A percentile compares a stretch with the other conserved stretches of the same genome.
Conservation (phyloP, 2,797 vertebrate species). For the Acestrorhynchus altus region DNA sequence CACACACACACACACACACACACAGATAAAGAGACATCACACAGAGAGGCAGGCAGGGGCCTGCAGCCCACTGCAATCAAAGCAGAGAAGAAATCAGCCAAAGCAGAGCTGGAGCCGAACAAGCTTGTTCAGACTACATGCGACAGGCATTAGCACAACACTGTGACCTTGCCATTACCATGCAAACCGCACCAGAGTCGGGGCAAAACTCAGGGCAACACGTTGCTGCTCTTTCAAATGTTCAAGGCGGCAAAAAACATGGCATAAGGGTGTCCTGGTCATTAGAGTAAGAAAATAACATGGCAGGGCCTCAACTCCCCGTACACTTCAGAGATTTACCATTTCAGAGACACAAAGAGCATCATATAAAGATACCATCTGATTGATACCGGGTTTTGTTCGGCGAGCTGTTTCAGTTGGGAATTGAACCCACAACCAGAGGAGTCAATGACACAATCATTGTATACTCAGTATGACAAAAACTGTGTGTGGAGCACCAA, state of each 20-base stretch:
- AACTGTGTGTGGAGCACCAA: too few relatives aligned
- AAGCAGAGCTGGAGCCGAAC: constrained; percentile 33
- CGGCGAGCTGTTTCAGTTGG: too few relatives aligned
- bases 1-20: constrained; percentile 20
- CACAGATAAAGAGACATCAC: constrained; percentile 51
- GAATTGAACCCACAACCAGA: too few relatives aligned
- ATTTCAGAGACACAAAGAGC: too few relatives aligned
- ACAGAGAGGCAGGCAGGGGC: constrained; percentile 51
- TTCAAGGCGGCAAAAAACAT: neutral
- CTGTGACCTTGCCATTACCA: constrained; percentile 42
- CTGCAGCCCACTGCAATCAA: constrained; percentile 56
- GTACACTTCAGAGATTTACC: too few relatives aligned
- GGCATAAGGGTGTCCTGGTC: too few relatives aligned
- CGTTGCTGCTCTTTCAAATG: constrained; percentile 18
- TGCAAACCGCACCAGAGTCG: constrained; percentile 11
- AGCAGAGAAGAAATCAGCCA: constrained; percentile 49
- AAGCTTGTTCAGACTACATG: constrained; percentile 42
- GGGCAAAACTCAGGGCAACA: constrained; percentile 15
- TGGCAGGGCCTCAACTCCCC: too few relatives aligned
- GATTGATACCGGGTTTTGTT: too few relatives aligned
- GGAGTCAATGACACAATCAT: too few relatives aligned
- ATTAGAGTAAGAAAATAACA: too few relatives aligned
- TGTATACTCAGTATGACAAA: too few relatives aligned
- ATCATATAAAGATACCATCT: too few relatives aligned
- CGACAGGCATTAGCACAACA: constrained; percentile 30